phyloP scores from a whole-genome alignment of 2,113 vertebrate species.

The Tetraodon nigroviridis region DNA sequence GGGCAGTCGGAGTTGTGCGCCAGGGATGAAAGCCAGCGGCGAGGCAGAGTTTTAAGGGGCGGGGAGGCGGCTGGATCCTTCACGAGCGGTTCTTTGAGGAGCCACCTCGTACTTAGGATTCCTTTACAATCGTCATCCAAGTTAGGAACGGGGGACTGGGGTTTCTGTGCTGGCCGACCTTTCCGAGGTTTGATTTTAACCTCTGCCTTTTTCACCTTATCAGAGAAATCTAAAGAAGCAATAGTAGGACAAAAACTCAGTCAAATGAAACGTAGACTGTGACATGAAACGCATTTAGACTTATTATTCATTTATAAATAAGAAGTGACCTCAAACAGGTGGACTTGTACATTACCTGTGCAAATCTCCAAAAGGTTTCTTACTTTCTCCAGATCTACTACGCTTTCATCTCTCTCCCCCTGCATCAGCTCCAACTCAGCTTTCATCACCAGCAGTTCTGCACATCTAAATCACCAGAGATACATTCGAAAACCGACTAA shows the following conservation, averaged over 20 bases:
- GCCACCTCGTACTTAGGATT: conserved; percentile 71
- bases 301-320: too few species aligned
- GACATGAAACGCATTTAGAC: too few species aligned
- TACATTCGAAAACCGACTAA: background rate
- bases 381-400: conserved; percentile 78
- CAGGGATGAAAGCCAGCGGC: conserved; percentile 69
- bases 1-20: conserved; percentile 67
- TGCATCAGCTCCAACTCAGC: conserved; percentile 84
- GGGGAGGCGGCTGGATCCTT: conserved; percentile 68
- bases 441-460: conserved; percentile 83
- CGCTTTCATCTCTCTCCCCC: conserved; percentile 74
- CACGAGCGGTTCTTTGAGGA: conserved; percentile 56
- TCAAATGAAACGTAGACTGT: too few species aligned
- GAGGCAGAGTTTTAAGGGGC: conserved; percentile 57
- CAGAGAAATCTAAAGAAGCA: conserved; percentile 42
- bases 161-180: conserved; percentile 46
- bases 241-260: too few species aligned
- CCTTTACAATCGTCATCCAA: conserved; percentile 47
- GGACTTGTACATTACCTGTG: conserved; percentile 66
- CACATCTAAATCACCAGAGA: conserved; percentile 71
- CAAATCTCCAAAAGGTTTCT: conserved; percentile 80
- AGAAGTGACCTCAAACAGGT: too few species aligned
- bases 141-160: conserved; percentile 25
- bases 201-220: conserved; percentile 36
- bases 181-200: conserved; percentile 78